phyloP scores from a whole-genome alignment of 2,888 invertebrate species.

The Phalangium opilio region DNA sequence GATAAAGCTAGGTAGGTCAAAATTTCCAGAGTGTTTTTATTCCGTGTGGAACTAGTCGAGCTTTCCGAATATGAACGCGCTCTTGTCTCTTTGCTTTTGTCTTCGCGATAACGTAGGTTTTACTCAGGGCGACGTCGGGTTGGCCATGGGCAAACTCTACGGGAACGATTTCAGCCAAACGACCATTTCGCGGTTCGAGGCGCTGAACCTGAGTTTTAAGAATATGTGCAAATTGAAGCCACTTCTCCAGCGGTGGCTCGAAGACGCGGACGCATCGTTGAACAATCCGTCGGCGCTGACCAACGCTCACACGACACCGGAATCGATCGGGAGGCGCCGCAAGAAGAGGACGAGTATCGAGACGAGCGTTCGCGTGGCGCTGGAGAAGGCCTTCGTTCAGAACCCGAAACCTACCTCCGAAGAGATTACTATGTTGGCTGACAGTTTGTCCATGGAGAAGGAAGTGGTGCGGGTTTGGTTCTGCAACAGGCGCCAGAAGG shows the following conservation, averaged over 20 bases:
- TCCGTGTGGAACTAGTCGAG: too few relatives aligned
- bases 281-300: conserved; percentile 51
- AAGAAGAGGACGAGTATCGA: conserved; percentile 95
- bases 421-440: conserved; percentile 82
- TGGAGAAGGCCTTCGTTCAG: conserved; percentile 82
- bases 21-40: too few relatives aligned
- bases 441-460: conserved; percentile 88
- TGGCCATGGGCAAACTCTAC: conserved; percentile 96
- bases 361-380: conserved; percentile 76
- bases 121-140: conserved; percentile 96
- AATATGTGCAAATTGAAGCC: conserved; percentile 99
- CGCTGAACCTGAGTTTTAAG: conserved; percentile 93
- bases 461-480: conserved; percentile 88
- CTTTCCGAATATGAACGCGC: too few relatives aligned
- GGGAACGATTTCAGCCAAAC: conserved; percentile 99
- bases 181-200: conserved; percentile 90
- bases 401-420: conserved; percentile 95
- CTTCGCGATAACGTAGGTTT: conserved; percentile 43
- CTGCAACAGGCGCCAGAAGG: conserved; percentile 89
- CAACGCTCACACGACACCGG: conserved; percentile 45
- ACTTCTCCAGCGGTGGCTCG: conserved; percentile 88
- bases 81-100: too few relatives aligned
- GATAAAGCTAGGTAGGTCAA: conserved; percentile 59
- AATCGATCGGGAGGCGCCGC: conserved; percentile 55
- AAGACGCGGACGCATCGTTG: conserved; percentile 63